Conservation (phyloP, 2,797 vertebrate genomes). For the Clarias platycephalus region DNA sequence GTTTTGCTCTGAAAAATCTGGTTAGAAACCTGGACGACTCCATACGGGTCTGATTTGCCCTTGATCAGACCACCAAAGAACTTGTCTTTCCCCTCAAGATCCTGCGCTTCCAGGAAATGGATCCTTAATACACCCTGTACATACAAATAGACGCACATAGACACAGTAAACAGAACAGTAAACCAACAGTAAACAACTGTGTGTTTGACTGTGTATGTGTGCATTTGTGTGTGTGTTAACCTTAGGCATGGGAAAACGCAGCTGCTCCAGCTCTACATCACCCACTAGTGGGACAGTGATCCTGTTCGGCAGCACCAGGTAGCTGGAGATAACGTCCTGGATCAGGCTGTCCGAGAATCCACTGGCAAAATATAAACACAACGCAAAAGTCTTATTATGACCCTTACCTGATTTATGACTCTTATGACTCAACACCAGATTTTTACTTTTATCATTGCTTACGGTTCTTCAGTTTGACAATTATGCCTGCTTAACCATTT, state of each 20-base stretch:
- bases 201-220: slow-evolving; percentile 2
- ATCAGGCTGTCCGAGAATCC: slow-evolving; percentile 93
- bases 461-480: too few relatives aligned
- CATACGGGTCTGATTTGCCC: slow-evolving; percentile 97
- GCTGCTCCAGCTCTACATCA: slow-evolving; percentile 84
- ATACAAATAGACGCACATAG: neutral
- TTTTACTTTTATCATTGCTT: neutral
- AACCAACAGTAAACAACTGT: neutral
- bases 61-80: slow-evolving; percentile 93
- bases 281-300: slow-evolving; percentile 93
- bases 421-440: neutral
- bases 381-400: neutral
- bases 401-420: neutral
- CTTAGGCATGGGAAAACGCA: slow-evolving; percentile 95
- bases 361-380: slow-evolving; percentile 66
- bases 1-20: slow-evolving; percentile 95
- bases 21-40: slow-evolving; percentile 87
- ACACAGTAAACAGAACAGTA: neutral
- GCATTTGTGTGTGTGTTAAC: slow-evolving; percentile 66
- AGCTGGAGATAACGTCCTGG: slow-evolving; percentile 91
- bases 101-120: slow-evolving; percentile 94
- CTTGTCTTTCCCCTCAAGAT: slow-evolving; percentile 91
- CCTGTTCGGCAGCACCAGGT: slow-evolving; percentile 93
- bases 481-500: neutral
- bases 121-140: slow-evolving; percentile 90